Base-by-base conservation (phyloP, 1,140 invertebrate species). In the Wasmannia auropunctata region DNA sequence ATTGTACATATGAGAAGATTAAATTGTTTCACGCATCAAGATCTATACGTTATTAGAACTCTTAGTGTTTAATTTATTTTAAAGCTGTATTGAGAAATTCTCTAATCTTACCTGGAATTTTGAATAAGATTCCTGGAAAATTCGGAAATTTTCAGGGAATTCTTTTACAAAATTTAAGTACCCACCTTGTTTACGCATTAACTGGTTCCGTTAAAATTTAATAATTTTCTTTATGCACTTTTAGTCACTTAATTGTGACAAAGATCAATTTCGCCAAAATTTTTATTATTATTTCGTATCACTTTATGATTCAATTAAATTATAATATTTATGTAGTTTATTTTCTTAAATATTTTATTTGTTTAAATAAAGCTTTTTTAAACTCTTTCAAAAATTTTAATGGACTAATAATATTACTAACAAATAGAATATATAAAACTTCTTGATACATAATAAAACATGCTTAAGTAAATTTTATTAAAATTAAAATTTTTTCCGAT, bases 401-500 rank as follows among this genome's bases (percentile, higher is more conserved):
- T 4, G 10, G 4, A n/a, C 10, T 19, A 6, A 31, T 51, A 31
- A n/a, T n/a, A n/a, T n/a, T 4, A 5, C 8, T 46, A 14, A 46
- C n/a, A 46, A 22, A 31, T 31, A 28, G 11, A 3, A 70, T 31
- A 31, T 31, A 31, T 31, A 70, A 31, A 51, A 70, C 1, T 70
- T 51, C 3, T 70, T 70, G 11, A 70, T 1, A 51, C 25, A 11
- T 49, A 72, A 72, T 51, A 31, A 70, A 8, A 6, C 7, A 70
- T 70, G 7, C 0, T 49, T 70, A 34, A 72, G 1, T 72, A 58
- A 65, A 65, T 72, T 25, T 84, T 76, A 60, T 56, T 77, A 40
- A 25, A 40, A 43, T 14, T 43, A 56, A 4, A 4, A 11, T 62
- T 77, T n/a, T 58, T 34, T 63, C 6, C 6, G 49, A 5, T 25